A percentile compares a stretch with the other conserved stretches of the same genome.
phyloP scores from a whole-genome alignment of 2,113 vertebrate genomes.

The Chaenogobius annularis region DNA sequence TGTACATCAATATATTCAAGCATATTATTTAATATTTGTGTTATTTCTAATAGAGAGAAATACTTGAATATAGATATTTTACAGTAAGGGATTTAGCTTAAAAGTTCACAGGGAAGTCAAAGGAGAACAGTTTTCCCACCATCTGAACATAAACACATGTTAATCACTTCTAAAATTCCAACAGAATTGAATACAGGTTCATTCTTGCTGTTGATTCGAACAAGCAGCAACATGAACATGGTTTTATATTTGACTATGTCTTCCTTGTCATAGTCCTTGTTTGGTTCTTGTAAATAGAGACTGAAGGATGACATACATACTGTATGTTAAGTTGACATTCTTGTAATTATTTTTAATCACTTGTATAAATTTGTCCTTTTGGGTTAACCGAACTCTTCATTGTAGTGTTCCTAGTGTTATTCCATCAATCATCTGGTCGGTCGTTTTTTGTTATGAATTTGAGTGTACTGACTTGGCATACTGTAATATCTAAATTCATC shows the following conservation, averaged over 20 bases:
- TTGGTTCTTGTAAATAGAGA: slow-evolving; percentile 1
- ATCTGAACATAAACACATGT: background rate
- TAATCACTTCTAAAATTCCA: background rate
- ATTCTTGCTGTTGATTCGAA: background rate
- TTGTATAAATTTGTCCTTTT: slow-evolving; percentile 14
- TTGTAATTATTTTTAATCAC: slow-evolving; percentile 38
- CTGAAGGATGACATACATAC: slow-evolving; percentile 33
- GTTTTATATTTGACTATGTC: background rate
- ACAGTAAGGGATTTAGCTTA: background rate
- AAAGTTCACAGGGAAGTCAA: background rate
- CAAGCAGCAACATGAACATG: slow-evolving; percentile 17
- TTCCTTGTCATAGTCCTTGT: slow-evolving; percentile 33
- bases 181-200: background rate
- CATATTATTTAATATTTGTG: background rate
- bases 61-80: background rate
- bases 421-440: background rate
- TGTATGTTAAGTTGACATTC: slow-evolving; percentile 20
- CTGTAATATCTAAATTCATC: slow-evolving; percentile 8
- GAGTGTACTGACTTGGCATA: background rate
- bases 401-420: background rate
- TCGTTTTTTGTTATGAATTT: background rate
- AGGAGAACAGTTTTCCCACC: slow-evolving; percentile 17
- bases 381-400: background rate
- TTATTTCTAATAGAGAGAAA: background rate
- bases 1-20: background rate